phyloP scores from a whole-genome alignment of 92 coral and sea anemone genomes.

The Ricordea florida region DNA sequence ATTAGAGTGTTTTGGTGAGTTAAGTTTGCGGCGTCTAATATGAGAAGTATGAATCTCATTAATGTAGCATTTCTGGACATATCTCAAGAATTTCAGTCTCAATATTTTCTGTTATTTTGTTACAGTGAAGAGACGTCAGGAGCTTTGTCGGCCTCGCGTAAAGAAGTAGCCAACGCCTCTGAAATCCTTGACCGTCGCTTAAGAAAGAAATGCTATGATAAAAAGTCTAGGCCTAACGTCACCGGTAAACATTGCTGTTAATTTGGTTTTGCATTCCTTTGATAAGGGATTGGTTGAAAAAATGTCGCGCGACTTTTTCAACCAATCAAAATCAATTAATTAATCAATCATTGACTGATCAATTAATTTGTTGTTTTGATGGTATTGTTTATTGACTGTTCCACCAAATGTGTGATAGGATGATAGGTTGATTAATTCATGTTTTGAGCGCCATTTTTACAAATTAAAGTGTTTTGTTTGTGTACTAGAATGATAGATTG shows the following conservation, averaged over 20 bases:
- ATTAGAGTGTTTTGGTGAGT: too few species aligned
- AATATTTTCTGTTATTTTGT: background rate
- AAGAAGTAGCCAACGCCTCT: constrained; percentile 47
- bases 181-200: constrained; percentile 29
- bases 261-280: background rate
- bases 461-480: too few species aligned
- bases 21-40: background rate
- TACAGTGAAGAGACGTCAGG: constrained; percentile 1
- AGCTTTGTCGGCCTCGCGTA: background rate
- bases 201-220: constrained; percentile 59
- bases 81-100: background rate
- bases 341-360: background rate
- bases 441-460: too few species aligned
- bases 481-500: background rate
- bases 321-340: background rate
- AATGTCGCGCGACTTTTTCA: too few species aligned
- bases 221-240: constrained; percentile 62
- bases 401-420: background rate
- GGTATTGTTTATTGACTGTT: background rate
- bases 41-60: background rate
- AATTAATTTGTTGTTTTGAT: background rate
- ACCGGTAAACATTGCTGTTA: constrained; percentile 17
- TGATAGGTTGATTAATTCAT: background rate
- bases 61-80: background rate
- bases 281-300: background rate